A percentile compares a stretch with the other conserved stretches of the same genome.
Evolutionary conservation across 2,888 invertebrate genomes (phyloP).

Genomic region (Panorpa germanica): DNA sequence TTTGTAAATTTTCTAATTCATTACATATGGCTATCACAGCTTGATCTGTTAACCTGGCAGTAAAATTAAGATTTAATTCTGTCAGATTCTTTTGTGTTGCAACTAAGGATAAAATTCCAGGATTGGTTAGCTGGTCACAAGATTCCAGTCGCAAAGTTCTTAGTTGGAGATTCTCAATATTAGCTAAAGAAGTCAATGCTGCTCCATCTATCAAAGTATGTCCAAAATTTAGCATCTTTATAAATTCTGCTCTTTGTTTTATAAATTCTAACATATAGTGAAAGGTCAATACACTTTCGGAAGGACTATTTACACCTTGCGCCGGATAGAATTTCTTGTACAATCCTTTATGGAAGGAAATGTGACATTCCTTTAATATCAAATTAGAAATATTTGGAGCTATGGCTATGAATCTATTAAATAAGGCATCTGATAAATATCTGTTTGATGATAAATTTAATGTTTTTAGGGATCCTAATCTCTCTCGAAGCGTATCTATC

Average conservation of each 20-base stretch:
- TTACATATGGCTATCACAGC: constrained; percentile 37
- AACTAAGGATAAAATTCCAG: constrained; percentile 33
- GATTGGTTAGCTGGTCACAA: constrained; percentile 42
- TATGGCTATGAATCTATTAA: constrained; percentile 40
- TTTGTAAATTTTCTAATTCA: constrained; percentile 33
- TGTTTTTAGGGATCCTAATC: constrained; percentile 30
- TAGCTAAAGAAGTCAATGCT: constrained; percentile 33
- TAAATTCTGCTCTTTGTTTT: constrained; percentile 26
- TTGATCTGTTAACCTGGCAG: constrained; percentile 42
- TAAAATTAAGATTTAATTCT: constrained; percentile 41
- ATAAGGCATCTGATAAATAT: constrained; percentile 55
- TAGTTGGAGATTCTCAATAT: constrained; percentile 30
- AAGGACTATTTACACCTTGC: constrained; percentile 27
- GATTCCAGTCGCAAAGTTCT: constrained; percentile 29
- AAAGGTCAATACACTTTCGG: constrained; percentile 53
- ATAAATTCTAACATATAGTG: constrained; percentile 40
- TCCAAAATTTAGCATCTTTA: constrained; percentile 43
- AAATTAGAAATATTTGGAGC: constrained; percentile 38
- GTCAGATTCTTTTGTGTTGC: constrained; percentile 32
- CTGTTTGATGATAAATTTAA: constrained; percentile 45
- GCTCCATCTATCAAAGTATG: constrained; percentile 46
- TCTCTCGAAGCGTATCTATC: constrained; percentile 23
- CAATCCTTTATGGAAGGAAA: constrained; percentile 49
- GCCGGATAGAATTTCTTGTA: constrained; percentile 47
- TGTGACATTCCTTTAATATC: constrained; percentile 44